Evolutionary conservation across 2,888 invertebrate species (phyloP), one percentile per base, ranked within the genome.

Genomic region (Agapostemon virescens): DNA sequence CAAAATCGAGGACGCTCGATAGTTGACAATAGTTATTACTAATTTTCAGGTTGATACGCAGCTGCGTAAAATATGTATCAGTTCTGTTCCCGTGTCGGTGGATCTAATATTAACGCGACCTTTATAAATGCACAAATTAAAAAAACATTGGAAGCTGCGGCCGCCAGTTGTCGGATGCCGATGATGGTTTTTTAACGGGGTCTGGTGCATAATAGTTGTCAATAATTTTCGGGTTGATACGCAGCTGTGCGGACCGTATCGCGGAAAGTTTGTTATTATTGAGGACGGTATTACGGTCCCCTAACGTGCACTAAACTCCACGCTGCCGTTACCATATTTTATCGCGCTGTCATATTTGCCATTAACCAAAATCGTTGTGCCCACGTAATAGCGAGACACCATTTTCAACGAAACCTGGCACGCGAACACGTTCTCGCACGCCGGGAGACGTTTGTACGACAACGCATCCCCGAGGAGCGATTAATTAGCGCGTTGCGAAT

Each of bases 291-390:
- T 67, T 80, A 73, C 45, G 33, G 69, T 69, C 64, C 58, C 74
- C 80, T 40, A 40, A 81, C 74, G 77, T 69, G 74, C 49, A 49
- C 55, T 74, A 74, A 81, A 81, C 69, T 74, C 75, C 33, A 30
- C 33, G 68, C 52, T 42, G 26, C 52, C 61, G 67, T 70, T 82
- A 77, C 58, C 67, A 52, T 71, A 81, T 63, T 77, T 82, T 81
- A 74, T 68, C 61, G 58, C 77, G 69, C 55, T 74, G 74, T 77
- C 73, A 69, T 72, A 69, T 69, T 72, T 42, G 52, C 74, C 66
- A 69, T 77, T 77, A 77, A 68, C 73, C 69, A 64, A 81, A 82
- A 81, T 82, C 67, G 75, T 20, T 20, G 70, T 63, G 23, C n/a
- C 67, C 55, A 55, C 69, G 64, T 81, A 77, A 81, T 75, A 45